Evolutionary conservation across 2,797 vertebrate genomes (phyloP), one percentile per base, ranked within the genome.

Genomic region (Menidia menidia): DNA sequence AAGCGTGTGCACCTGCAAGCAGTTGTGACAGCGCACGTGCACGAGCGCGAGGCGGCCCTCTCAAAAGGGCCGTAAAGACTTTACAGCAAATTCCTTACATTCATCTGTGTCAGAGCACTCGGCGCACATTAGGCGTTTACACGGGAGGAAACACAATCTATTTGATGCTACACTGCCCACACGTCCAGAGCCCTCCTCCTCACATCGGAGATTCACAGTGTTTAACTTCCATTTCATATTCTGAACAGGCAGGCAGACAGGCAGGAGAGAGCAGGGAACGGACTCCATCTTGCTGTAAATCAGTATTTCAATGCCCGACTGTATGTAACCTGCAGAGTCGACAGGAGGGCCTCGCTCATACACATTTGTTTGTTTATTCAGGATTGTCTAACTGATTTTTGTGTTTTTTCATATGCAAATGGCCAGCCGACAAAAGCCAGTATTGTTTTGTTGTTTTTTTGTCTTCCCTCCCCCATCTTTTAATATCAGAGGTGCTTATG

Each of bases 161-260:
- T 95, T 94, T 93, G 93, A 94, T 93, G 93, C 92, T 92, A 94
- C 91, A 85, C 91, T 94, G 92, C 91, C 90, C 93, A 93, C 93
- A 91, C 90, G 90, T 92, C 91, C 89, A 86, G 82, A 89, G 84
- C 87, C 80, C 84, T 88, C 89, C 90, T 88, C 88, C 87, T 80
- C 89, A 79, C 83, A 56, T 89, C 68, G 82, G 87, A 90, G 88
- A 92, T 87, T 90, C 90, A 87, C 89, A 88, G 88, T 89, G 91
- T 93, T 92, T 94, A 90, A 94, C 91, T 94, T 92, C 87, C 89
- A 93, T 94, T 93, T 94, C 92, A 92, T 93, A 92, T 93, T 94
- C 91, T 61, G 88, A 90, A 87, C 91, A 93, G 91, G 88, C 85
- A 85, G 79, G 78, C 81, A 81, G 84, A 80, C 84, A 85, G 83